Base-by-base conservation (phyloP, 2,113 vertebrate genomes). In the Perccottus glenii region DNA sequence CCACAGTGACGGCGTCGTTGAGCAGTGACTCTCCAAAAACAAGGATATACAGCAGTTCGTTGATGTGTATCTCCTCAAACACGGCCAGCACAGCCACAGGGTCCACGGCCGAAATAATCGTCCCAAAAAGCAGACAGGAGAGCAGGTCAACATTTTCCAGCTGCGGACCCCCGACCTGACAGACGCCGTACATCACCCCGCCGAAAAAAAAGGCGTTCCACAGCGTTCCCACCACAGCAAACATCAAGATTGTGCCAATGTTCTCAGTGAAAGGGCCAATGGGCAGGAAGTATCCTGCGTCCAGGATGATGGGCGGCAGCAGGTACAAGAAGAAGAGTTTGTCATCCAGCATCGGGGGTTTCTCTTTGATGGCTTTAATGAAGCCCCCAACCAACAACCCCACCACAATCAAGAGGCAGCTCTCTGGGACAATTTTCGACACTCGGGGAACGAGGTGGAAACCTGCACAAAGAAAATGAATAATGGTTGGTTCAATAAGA, bases 21-120 rank as follows among this genome's bases (percentile, higher is more conserved):
- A 98, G 95, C 73, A 99, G 93, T 5, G 97, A 98, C 85, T 99
- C 97, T 36, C 97, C 97, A 0, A 99, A 98, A 81, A 99, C 97
- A 5, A 99, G 90, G 85, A 97, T 96, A 83, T 98, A 93, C 49
- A 99, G 93, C 81, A 98, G 92, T 85, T 99, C 97, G 0, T 98
- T 98, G 90, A 98, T 97, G 86, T 98, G 96, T 85, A 99, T 98
- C 88, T 98, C 97, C 87, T 98, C 96, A 1, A 99, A 99, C 43
- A 98, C 95, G 0, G 97, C 97, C 73, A 99, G 93, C 51, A 99
- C 97, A 0, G 97, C 95, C 75, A 99, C 97, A 0, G 97, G 97
- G 85, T 99, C 97, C 78, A 99, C 97, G 0, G 97, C 97, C 0
- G 97, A 99, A 88, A 96, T 93, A 84, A 99, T 98, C 90, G 95